Conservation (phyloP, 2,888 invertebrate genomes). For the Operophtera brumata region DNA sequence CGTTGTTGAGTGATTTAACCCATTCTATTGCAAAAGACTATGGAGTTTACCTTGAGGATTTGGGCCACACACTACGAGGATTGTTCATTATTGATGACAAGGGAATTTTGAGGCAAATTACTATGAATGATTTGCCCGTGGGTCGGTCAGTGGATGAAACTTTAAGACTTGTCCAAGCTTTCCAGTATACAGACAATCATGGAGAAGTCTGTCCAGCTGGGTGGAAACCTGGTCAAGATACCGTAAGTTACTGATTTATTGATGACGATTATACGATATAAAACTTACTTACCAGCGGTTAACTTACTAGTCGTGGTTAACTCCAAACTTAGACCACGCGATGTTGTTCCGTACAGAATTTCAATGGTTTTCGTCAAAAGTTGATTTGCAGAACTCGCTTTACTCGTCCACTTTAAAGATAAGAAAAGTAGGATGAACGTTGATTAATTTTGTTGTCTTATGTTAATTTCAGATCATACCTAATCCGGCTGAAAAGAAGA, state of each 20-base stretch:
- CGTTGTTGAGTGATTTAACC: constrained; percentile 94
- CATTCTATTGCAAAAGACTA: constrained; percentile 96
- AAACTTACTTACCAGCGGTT: too few species aligned
- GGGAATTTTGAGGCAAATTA: constrained; percentile 93
- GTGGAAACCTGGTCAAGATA: constrained; percentile 96
- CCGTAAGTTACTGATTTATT: constrained; percentile 79
- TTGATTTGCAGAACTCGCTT: too few species aligned
- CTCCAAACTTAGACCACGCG: too few species aligned
- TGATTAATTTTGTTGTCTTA: constrained; percentile 2
- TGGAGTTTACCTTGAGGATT: constrained; percentile 94
- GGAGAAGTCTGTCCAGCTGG: constrained; percentile 98
- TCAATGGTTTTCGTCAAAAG: too few species aligned
- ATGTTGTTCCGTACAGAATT: too few species aligned
- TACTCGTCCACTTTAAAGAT: background rate
- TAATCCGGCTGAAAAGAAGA: constrained; percentile 88
- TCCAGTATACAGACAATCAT: constrained; percentile 94
- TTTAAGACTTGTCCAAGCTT: constrained; percentile 94
- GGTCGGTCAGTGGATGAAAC: constrained; percentile 97
- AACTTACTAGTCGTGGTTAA: too few species aligned
- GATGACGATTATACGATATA: too few species aligned
- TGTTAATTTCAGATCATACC: constrained; percentile 86
- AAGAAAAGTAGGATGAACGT: background rate
- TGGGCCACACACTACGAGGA: constrained; percentile 94
- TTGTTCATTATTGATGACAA: constrained; percentile 96
- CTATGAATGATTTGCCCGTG: constrained; percentile 98